Evolutionary conservation across 1,140 invertebrate genomes (phyloP).

Genomic region (Telenomus remus): DNA sequence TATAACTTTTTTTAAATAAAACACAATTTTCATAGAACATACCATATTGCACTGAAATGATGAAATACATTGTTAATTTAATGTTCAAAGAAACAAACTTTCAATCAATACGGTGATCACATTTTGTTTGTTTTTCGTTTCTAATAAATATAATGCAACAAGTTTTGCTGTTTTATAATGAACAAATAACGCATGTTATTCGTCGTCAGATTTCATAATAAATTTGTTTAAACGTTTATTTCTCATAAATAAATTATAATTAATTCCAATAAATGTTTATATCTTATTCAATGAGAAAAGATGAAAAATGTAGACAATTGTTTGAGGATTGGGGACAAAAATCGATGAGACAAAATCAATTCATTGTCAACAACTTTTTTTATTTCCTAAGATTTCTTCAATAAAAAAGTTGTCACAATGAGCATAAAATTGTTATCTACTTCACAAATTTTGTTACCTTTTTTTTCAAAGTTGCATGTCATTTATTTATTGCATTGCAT

Average conservation of each 20-base stretch:
- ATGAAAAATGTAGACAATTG: neutral
- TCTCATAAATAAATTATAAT: neutral
- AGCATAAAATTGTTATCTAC: slow-evolving; percentile 37
- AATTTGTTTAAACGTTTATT: neutral
- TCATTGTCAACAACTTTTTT: slow-evolving; percentile 52
- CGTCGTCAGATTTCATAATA: neutral
- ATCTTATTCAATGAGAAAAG: neutral
- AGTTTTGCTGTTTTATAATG: neutral
- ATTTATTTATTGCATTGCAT: slow-evolving; percentile 49
- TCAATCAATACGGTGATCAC: no score
- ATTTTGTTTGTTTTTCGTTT: no score
- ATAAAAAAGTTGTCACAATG: slow-evolving; percentile 55
- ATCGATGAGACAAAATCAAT: slow-evolving; percentile 15
- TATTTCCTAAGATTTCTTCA: slow-evolving; percentile 38
- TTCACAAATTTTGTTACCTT: slow-evolving; percentile 30
- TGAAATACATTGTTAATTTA: no score
- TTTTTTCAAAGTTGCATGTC: slow-evolving; percentile 44
- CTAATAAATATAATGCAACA: neutral
- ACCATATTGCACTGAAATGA: no score
- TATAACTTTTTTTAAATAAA: no score
- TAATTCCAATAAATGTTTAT: neutral
- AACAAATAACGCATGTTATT: neutral
- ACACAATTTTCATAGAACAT: no score
- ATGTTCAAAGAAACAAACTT: no score
- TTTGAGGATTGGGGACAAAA: neutral